phyloP scores from a whole-genome alignment of 2,888 invertebrate genomes.

The Atethmia centrago region DNA sequence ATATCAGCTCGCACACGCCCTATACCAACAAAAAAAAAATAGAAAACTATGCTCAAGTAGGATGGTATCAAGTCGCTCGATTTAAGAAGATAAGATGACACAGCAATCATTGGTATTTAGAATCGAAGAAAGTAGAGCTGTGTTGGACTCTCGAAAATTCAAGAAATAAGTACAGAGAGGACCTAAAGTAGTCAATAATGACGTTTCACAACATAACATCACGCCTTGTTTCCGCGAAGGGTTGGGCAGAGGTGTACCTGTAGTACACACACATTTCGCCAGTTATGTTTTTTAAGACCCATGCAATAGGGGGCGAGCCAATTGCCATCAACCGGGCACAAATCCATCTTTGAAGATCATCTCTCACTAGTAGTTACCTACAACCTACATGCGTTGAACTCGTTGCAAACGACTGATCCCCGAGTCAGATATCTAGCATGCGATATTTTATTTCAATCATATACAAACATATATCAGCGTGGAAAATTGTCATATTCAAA shows the following conservation, averaged over 20 bases:
- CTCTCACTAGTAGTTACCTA: not conserved
- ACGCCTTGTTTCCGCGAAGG: too few species aligned
- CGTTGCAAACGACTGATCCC: not conserved
- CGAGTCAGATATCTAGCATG: not conserved
- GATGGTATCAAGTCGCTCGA: not conserved
- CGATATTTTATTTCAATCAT: slow-evolving; percentile 14
- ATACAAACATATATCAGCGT: slow-evolving; percentile 1
- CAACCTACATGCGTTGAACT: not conserved
- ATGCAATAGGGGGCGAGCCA: too few species aligned
- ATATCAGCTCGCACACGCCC: too few species aligned
- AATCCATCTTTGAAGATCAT: too few species aligned
- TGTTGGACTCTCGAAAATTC: not conserved
- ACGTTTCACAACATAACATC: too few species aligned
- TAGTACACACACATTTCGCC: too few species aligned
- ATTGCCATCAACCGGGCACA: too few species aligned
- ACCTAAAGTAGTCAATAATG: not conserved
- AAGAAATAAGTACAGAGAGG: too few species aligned
- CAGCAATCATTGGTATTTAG: not conserved
- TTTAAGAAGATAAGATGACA: not conserved
- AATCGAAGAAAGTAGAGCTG: not conserved
- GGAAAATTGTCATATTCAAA: slow-evolving; percentile 7
- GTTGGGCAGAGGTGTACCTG: too few species aligned
- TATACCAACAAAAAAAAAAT: too few species aligned
- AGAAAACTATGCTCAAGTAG: too few species aligned
- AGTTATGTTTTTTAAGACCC: too few species aligned